Base-by-base conservation (phyloP, 2,797 vertebrate species). In the Gallinago solitaria region DNA sequence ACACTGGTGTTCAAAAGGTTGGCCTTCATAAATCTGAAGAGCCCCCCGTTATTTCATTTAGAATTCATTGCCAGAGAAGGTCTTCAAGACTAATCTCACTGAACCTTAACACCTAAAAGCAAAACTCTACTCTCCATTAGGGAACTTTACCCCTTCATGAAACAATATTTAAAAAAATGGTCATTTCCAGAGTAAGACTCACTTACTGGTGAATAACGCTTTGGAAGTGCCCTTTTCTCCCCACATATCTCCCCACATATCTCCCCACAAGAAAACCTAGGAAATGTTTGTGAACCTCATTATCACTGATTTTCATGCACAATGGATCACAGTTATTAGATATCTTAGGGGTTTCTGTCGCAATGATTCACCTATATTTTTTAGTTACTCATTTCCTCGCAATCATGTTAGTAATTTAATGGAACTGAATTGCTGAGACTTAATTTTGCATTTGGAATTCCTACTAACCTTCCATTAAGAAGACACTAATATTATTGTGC, bases 231-330 rank as follows among this genome's bases (percentile, higher is more conserved):
- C 23, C 7, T 41, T 87, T 96, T 69, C 27, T 79, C 13, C 3
- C 35, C 56, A 12, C 2, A 0, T 48, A 37, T 24, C 4, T 17
- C 18, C 2, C 35, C 56, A 12, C 2, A 0, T 48, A 37, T 24
- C 4, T 17, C 18, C 2, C n/a, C n/a, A n/a, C n/a, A 2, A 68
- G 47, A 78, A 89, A 90, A 56, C 4, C 5, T 51, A 53, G 32
- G 19, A 75, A 75, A 56, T 12, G 1, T 37, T 71, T 65, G 27
- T 59, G 54, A 76, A 85, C 63, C 11, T 65, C 51, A 47, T 1
- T 41, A 23, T 35, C 37, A 60, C 3, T 54, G 5, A 87, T 67
- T 80, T 82, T 83, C 11, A 23, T 4, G 17, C 5, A 83, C 79
- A 89, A 69, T 16, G 2, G 8, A 18, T 64, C n/a, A 53, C 39